These are phyloP conservation scores for Acropternis orthonyx DNA, from an alignment of 2,797 vertebrate genomes.

Conservation along the genomic window DNA sequence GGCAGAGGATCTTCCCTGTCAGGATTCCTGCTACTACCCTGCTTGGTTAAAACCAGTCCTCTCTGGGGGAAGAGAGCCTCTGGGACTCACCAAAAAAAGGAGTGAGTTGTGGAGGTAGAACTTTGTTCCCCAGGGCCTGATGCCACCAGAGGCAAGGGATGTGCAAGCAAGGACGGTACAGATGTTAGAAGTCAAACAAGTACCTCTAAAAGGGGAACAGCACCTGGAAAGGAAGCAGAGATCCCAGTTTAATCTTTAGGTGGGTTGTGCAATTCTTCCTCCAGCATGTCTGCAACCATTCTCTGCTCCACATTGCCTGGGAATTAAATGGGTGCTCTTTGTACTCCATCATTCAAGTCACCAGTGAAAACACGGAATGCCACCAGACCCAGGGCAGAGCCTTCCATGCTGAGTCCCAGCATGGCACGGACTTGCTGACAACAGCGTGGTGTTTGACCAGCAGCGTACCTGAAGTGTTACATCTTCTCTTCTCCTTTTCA, in stretches of 20 bases:
- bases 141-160: not conserved
- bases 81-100: not conserved
- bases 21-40: not conserved
- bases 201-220: not conserved
- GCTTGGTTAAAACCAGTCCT: not conserved
- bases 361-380: not conserved
- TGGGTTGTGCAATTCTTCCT: not conserved
- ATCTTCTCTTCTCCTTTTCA: not conserved
- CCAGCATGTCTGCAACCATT: not conserved
- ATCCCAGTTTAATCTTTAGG: not conserved
- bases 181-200: not conserved
- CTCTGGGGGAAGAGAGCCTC: not conserved
- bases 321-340: not conserved
- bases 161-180: not conserved
- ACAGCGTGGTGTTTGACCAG: fast-evolving
- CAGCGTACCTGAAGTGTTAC: not conserved
- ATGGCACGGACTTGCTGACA: not conserved
- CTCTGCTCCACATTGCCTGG: fast-evolving
- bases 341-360: not conserved
- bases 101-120: not conserved
- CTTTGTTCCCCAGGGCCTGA: not conserved
- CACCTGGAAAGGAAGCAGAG: not conserved
- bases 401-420: not conserved
- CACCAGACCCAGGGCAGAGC: not conserved
- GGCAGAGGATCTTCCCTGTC: not conserved